Base-by-base conservation (phyloP, 2,113 vertebrate species). In the Gymnogyps californianus region DNA sequence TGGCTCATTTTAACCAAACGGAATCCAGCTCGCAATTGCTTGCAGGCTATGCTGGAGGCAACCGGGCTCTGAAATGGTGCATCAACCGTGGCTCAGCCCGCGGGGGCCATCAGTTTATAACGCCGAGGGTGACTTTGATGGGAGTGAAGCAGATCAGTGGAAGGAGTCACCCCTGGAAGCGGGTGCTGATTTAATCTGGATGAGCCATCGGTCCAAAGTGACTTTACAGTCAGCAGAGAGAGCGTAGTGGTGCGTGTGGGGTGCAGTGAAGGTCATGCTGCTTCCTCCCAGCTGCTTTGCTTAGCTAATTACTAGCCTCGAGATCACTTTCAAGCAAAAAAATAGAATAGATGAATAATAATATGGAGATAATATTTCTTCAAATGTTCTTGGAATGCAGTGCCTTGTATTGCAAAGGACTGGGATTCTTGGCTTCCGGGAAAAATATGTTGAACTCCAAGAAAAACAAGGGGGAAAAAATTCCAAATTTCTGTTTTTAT, bases 1-100 rank as follows among this genome's bases (percentile, higher is more conserved):
- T 4, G 44, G 85, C 96, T 97, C 94, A 97, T 97, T 97, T 97
- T 97, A 97, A 90, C 93, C 84, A 44, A 74, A 87, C 92, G 87
- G 71, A 95, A 96, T 92, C 71, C 57, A 87, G 80, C 80, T 90
- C 25, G 2, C 55, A 57, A 34, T 65, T 7, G 0, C 31, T n/a
- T 65, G 21, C 38, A 55, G 87, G 83, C 72, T 49, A 38, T 0
- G 47, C 78, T 52, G 78, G 71, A 90, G 91, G 89, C 77, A 75
- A 28, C 10, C 1, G 7, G 64, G 75, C 71, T 77, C 81, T 66
- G 81, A 79, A 88, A 72, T 8, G 34, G 69, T 12, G 28, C 36
- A 28, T 71, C 19, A 54, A 74, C 47, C 18, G 0, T 1, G 0
- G 47, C 69, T 91, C 80, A 78, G 70, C 65, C 87, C 47, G 0